phyloP scores from a whole-genome alignment of 2,888 invertebrate genomes.

The Chydorus sphaericus region DNA sequence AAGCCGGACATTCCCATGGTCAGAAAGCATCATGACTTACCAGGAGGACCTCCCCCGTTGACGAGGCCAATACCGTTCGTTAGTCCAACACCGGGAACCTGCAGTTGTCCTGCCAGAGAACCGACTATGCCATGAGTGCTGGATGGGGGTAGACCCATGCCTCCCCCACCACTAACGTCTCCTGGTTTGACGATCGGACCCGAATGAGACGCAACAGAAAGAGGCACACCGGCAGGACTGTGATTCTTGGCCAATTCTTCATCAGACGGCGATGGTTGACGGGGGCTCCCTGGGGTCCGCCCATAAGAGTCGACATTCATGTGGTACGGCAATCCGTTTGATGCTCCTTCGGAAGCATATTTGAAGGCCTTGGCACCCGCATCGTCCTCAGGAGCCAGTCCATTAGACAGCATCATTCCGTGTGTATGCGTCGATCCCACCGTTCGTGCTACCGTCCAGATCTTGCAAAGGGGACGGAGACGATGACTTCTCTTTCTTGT shows the following conservation, averaged over 20 bases:
- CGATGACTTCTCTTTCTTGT: constrained; percentile 38
- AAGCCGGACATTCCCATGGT: background rate
- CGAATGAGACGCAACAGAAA: background rate
- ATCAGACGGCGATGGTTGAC: constrained; percentile 83
- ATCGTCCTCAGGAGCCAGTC: constrained; percentile 27
- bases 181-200: constrained; percentile 6
- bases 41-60: constrained; percentile 4
- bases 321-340: constrained; percentile 7
- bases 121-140: background rate
- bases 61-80: constrained; percentile 7
- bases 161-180: background rate
- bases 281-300: constrained; percentile 66
- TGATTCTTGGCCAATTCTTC: constrained; percentile 50
- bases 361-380: constrained; percentile 25
- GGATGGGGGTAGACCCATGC: background rate
- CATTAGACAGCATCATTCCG: constrained; percentile 22
- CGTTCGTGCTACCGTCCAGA: constrained; percentile 8
- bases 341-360: constrained; percentile 1
- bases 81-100: background rate
- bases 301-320: constrained; percentile 34
- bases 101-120: constrained; percentile 1
- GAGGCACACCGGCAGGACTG: background rate
- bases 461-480: constrained; percentile 30
- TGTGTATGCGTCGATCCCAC: background rate
- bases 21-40: background rate